Percentiles rank a stretch among this genome's conserved stretches.
Conservation (phyloP, 2,888 invertebrate species). For the Apodemia hepburni region DNA sequence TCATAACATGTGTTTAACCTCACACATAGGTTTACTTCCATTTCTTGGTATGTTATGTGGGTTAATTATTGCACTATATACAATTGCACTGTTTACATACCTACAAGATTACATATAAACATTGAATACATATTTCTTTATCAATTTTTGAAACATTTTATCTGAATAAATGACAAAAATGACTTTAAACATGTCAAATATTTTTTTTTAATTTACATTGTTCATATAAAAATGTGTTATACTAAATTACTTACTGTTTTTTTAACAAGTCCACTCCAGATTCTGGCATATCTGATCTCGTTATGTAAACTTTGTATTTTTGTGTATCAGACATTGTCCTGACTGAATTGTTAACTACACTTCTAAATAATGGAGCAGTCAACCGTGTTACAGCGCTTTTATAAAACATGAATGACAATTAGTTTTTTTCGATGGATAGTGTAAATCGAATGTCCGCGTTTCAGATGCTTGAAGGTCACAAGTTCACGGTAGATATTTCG, state of each 20-base stretch:
- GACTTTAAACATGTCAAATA: no score
- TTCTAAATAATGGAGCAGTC: conserved; percentile 39
- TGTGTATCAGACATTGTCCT: conserved; percentile 54
- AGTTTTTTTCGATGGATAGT: conserved; percentile 28
- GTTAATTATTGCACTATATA: no score
- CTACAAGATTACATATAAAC: no score
- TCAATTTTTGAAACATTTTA: no score
- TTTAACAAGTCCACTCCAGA: conserved; percentile 80
- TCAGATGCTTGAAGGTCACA: conserved; percentile 30
- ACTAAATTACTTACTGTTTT: conserved; percentile 77
- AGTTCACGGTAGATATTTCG: conserved; percentile 61
- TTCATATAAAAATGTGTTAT: no score
- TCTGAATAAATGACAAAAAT: no score
- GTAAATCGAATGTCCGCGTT: conserved; percentile 37
- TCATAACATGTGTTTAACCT: no score
- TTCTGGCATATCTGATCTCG: conserved; percentile 82
- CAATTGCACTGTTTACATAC: no score
- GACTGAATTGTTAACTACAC: conserved; percentile 31
- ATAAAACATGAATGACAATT: conserved; percentile 52
- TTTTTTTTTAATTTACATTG: no score
- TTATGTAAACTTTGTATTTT: conserved; percentile 81
- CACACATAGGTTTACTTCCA: no score
- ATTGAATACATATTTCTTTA: no score
- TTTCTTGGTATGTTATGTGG: no score
- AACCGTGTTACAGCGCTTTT: conserved; percentile 40